Conservation (phyloP, 2,113 vertebrate species). For the Lophius piscatorius region DNA sequence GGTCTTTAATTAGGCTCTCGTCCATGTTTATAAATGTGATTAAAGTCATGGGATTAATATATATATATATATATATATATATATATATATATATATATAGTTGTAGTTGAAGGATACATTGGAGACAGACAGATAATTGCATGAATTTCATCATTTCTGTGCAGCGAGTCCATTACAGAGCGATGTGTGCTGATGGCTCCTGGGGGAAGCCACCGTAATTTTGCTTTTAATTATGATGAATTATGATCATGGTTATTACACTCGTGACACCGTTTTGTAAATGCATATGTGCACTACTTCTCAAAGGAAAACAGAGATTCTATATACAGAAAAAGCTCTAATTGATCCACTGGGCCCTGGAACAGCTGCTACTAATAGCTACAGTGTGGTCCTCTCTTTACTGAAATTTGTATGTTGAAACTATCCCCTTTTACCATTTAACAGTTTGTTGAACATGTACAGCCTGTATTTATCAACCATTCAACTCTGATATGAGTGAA, state of each 20-base stretch:
- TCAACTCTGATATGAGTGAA: conserved; percentile 16
- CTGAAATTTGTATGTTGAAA: conserved; percentile 40
- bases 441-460: conserved; percentile 39
- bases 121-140: not conserved
- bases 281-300: conserved; percentile 34
- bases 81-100: not conserved
- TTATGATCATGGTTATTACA: conserved; percentile 27
- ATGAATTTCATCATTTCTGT: not conserved
- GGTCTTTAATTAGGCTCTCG: conserved; percentile 5
- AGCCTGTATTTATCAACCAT: conserved; percentile 25
- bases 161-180: not conserved
- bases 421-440: conserved; percentile 53
- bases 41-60: not conserved
- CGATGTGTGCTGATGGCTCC: conserved; percentile 16
- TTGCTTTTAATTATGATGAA: conserved; percentile 39
- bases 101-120: not conserved
- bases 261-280: conserved; percentile 44
- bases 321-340: conserved; percentile 45
- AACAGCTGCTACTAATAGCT: conserved; percentile 50
- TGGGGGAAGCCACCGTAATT: conserved; percentile 13
- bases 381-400: conserved; percentile 26
- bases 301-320: conserved; percentile 31
- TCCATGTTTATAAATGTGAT: not conserved
- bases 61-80: too few species aligned
- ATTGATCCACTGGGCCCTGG: conserved; percentile 23